phyloP scores from a whole-genome alignment of 2,113 vertebrate genomes.

The Piliocolobus tephrosceles region DNA sequence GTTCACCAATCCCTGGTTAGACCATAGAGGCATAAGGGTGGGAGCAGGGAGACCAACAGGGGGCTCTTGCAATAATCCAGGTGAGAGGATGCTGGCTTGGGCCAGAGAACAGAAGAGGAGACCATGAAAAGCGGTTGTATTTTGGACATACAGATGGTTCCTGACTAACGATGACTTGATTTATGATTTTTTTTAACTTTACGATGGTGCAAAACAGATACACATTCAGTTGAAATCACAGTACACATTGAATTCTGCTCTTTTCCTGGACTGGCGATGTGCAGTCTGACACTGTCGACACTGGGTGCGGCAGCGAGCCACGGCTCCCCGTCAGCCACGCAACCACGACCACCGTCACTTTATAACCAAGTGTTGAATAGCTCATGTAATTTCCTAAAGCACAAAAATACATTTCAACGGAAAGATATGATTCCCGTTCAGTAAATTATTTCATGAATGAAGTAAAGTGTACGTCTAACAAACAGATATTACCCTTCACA shows the following conservation, averaged over 20 bases:
- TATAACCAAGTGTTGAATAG: no score
- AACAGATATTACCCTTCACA: neutral
- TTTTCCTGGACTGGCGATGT: neutral
- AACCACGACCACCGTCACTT: no score
- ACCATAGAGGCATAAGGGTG: neutral
- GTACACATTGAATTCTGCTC: neutral
- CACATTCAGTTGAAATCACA: neutral
- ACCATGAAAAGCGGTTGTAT: neutral
- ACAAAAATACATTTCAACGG: neutral
- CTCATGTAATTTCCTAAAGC: no score
- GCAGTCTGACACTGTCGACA: neutral
- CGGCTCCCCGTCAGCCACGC: neutral
- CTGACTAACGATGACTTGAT: neutral
- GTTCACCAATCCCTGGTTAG: neutral
- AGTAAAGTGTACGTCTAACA: neutral
- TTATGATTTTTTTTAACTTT: neutral
- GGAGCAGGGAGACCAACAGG: neutral
- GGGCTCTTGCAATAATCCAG: neutral
- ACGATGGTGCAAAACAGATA: neutral
- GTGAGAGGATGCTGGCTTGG: neutral
- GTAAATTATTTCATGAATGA: neutral
- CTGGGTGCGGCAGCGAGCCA: neutral
- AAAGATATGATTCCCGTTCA: neutral
- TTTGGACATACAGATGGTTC: neutral
- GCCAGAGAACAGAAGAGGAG: neutral